Conservation (phyloP, 2,797 vertebrate genomes). For the Tadarida brasiliensis region DNA sequence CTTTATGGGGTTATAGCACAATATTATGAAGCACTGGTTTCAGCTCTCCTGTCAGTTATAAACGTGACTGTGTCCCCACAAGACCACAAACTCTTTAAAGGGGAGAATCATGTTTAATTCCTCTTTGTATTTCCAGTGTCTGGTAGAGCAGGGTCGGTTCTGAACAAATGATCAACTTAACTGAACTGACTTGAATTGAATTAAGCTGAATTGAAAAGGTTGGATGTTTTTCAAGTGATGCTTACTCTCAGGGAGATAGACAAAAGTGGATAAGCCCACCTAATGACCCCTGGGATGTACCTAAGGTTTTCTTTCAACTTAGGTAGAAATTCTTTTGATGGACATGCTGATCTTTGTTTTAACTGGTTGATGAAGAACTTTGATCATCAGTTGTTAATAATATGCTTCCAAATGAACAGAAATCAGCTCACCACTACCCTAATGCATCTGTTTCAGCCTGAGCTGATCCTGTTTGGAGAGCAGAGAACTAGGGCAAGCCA, state of each 20-base stretch:
- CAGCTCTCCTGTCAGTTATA: neutral
- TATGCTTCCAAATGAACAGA: neutral
- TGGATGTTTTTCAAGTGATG: neutral
- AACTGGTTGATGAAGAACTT: neutral
- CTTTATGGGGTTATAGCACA: neutral
- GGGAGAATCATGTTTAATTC: conserved; percentile 2
- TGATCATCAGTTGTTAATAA: neutral
- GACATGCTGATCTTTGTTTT: neutral
- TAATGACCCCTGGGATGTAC: neutral
- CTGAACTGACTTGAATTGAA: conserved; percentile 43
- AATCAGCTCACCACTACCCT: neutral
- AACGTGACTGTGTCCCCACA: neutral
- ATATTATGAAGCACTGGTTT: neutral
- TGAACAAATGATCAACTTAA: conserved; percentile 48
- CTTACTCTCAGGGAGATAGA: neutral
- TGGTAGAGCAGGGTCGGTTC: conserved; percentile 2
- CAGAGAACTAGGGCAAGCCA: neutral
- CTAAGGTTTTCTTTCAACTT: neutral
- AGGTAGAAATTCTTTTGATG: neutral
- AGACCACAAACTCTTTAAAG: neutral
- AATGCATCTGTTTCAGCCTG: neutral
- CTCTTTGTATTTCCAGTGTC: neutral
- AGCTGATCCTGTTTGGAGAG: neutral
- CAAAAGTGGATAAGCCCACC: neutral
- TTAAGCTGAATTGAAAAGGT: conserved; percentile 36